Percentiles rank a stretch among this genome's conserved stretches.
Conservation (phyloP, 1,140 invertebrate genomes). For the Drosophila orosa region DNA sequence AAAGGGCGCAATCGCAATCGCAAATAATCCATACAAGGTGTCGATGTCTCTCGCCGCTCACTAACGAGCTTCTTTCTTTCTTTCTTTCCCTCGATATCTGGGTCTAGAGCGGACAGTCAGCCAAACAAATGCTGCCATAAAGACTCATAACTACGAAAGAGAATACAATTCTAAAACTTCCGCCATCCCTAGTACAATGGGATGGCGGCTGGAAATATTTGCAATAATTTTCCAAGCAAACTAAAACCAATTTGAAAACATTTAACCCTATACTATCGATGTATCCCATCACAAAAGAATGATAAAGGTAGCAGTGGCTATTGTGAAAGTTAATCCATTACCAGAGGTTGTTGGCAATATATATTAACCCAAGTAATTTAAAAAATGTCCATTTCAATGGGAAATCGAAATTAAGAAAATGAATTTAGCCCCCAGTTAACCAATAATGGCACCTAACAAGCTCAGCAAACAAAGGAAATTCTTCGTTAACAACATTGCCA, state of each 20-base stretch:
- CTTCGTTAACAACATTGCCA: constrained; percentile 16
- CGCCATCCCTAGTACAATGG: constrained; percentile 48
- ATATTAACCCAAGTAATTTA: not conserved
- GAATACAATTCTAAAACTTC: constrained; percentile 60
- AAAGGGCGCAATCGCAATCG: constrained; percentile 72
- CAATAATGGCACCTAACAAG: constrained; percentile 21
- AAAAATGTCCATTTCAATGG: not conserved
- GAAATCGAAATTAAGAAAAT: not conserved
- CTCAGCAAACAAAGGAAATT: constrained; percentile 23
- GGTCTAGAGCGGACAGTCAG: constrained; percentile 54
- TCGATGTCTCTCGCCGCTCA: constrained; percentile 63
- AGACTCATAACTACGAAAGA: constrained; percentile 62
- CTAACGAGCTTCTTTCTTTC: constrained; percentile 69
- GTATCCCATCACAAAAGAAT: too few relatives aligned
- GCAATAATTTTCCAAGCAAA: not conserved
- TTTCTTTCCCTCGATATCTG: constrained; percentile 45
- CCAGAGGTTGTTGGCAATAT: not conserved
- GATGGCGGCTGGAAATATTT: not conserved
- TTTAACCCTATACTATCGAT: not conserved
- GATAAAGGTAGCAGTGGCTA: not conserved
- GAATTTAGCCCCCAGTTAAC: constrained; percentile 1
- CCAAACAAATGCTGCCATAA: constrained; percentile 77
- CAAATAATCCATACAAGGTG: constrained; percentile 72
- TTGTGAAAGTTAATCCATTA: not conserved
- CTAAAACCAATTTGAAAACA: not conserved